These are phyloP conservation scores for Alethe castanea DNA, from an alignment of 2,113 vertebrate genomes.

Conservation along the genomic window DNA sequence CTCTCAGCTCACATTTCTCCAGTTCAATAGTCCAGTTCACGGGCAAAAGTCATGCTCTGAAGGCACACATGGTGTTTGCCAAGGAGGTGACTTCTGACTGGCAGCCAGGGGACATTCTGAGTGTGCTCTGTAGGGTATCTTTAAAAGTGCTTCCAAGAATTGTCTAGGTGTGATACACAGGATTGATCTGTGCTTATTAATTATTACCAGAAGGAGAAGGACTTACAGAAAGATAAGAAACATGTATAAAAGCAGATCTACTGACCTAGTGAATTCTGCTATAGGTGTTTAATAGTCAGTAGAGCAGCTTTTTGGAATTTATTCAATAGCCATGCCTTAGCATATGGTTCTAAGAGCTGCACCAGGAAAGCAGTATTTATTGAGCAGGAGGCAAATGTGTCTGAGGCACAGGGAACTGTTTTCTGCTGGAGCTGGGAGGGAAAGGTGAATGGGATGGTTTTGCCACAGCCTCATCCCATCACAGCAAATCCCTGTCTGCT, in stretches of 20 bases:
- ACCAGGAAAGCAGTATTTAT: neutral
- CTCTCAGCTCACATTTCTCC: neutral
- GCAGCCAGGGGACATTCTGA: neutral
- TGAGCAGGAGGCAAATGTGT: neutral
- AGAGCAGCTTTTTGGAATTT: neutral
- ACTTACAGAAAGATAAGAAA: neutral
- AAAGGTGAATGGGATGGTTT: neutral
- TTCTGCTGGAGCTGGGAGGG: neutral
- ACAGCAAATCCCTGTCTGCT: neutral
- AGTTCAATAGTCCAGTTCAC: neutral
- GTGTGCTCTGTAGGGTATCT: neutral
- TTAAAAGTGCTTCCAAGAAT: neutral
- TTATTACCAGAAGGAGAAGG: neutral
- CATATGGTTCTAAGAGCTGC: neutral
- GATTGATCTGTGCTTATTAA: neutral
- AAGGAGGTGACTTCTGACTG: neutral
- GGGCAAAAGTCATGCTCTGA: neutral
- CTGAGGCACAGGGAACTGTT: neutral
- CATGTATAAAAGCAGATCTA: neutral
- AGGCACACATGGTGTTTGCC: neutral
- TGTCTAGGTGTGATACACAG: neutral
- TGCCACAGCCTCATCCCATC: neutral
- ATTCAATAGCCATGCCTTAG: neutral
- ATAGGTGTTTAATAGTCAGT: neutral
- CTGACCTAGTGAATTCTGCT: neutral